A percentile compares a stretch with the other conserved stretches of the same genome.
These are phyloP conservation scores for Acanthiza pusilla DNA, from an alignment of 2,797 vertebrate genomes.

Conservation along the genomic window DNA sequence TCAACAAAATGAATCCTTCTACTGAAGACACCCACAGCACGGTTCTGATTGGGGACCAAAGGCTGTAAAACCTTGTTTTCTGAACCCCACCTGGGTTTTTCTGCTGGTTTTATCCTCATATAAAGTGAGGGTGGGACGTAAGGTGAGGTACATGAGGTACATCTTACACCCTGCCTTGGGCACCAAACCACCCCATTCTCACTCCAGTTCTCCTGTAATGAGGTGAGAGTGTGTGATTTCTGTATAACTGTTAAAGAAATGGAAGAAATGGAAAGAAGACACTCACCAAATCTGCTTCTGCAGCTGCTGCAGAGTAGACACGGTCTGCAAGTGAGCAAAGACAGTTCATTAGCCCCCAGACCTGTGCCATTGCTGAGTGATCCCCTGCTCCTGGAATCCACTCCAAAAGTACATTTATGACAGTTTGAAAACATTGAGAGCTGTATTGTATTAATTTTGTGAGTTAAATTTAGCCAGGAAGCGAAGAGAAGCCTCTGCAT, in stretches of 20 bases:
- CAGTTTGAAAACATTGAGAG: not conserved
- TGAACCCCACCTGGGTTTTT: not conserved
- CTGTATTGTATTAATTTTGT: not conserved
- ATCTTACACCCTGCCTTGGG: not conserved
- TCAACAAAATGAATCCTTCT: not conserved
- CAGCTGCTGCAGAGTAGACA: not conserved
- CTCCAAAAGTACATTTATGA: not conserved
- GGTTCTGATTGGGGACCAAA: not conserved
- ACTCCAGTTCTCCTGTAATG: not conserved
- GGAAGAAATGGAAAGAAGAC: not conserved
- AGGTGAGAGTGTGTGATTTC: not conserved
- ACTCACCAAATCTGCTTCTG: constrained; percentile 60
- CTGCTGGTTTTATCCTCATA: not conserved
- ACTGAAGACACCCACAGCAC: not conserved
- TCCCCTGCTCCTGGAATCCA: not conserved
- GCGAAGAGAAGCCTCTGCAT: not conserved
- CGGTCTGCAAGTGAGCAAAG: constrained; percentile 4
- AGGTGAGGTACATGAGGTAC: not conserved
- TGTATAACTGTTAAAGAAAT: not conserved
- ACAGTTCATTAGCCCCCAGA: not conserved
- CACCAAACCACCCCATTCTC: not conserved
- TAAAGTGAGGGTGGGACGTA: not conserved
- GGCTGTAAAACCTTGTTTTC: not conserved
- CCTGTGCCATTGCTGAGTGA: not conserved
- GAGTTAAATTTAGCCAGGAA: not conserved